These are phyloP conservation scores for Melieria omissa DNA, from an alignment of 2,888 invertebrate species.

Conservation along the genomic window DNA sequence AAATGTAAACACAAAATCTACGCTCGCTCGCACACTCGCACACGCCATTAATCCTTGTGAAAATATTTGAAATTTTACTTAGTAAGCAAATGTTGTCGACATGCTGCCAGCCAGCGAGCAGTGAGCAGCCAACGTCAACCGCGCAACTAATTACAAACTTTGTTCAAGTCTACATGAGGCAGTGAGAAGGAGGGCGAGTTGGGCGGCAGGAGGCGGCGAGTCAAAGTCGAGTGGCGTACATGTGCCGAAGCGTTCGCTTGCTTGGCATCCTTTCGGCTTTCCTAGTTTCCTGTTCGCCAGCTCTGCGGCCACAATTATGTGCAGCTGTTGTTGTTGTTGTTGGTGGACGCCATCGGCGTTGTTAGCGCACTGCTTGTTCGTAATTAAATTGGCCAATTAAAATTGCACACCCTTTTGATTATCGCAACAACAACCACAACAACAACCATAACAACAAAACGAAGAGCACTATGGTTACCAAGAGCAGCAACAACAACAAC, in stretches of 20 bases:
- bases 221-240: background rate
- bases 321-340: too few species aligned
- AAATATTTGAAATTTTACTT: slow-evolving; percentile 44
- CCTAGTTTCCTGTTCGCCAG: background rate
- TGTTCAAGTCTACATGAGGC: slow-evolving; percentile 26
- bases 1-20: slow-evolving; percentile 10
- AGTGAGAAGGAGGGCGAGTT: background rate
- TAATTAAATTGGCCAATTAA: slow-evolving; percentile 66
- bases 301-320: slow-evolving; percentile 40
- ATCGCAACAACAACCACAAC: slow-evolving; percentile 52
- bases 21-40: slow-evolving; percentile 19
- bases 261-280: background rate
- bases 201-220: too few species aligned
- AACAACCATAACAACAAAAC: slow-evolving; percentile 24
- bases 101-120: background rate
- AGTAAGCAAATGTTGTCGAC: slow-evolving; percentile 21
- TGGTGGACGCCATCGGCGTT: too few species aligned
- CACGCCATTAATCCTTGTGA: slow-evolving; percentile 42
- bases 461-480: background rate
- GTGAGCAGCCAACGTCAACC: background rate
- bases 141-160: slow-evolving; percentile 29
- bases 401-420: slow-evolving; percentile 66
- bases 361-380: slow-evolving; percentile 32
- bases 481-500: slow-evolving; percentile 14
- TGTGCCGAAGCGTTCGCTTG: background rate